Conservation (phyloP, 2,797 vertebrate species). For the Clarias pachynema region DNA sequence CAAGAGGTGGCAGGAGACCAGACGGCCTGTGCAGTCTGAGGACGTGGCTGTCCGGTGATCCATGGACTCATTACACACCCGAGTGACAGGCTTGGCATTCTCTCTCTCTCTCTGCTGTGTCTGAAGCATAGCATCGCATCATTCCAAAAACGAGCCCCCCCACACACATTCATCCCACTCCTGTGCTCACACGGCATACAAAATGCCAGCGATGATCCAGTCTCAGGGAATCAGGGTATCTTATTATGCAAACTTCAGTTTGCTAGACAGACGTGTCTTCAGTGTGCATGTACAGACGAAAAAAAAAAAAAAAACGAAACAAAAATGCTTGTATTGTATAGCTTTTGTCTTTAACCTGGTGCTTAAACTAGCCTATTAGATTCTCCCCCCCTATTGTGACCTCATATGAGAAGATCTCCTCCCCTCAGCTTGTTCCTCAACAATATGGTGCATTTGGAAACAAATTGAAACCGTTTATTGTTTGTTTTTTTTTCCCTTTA, state of each 20-base stretch:
- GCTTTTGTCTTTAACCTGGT: no score
- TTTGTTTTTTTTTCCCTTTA: constrained; percentile 31
- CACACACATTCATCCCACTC: neutral
- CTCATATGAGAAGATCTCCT: no score
- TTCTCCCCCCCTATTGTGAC: no score
- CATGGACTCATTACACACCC: constrained; percentile 12
- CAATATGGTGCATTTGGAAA: no score
- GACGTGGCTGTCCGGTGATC: neutral
- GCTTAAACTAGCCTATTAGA: no score
- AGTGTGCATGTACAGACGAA: no score
- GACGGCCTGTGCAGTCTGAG: neutral
- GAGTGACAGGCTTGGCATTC: neutral
- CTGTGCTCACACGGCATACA: neutral
- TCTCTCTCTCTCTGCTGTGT: neutral
- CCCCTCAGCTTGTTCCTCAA: no score
- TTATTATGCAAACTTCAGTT: no score
- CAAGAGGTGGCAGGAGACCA: neutral
- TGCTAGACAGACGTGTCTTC: no score
- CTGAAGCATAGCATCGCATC: neutral
- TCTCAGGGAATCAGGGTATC: neutral
- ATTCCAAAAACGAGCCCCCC: neutral
- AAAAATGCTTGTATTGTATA: no score
- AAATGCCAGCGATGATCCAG: neutral
- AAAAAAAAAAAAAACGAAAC: no score
- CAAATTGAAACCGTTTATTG: no score